Base-by-base conservation (phyloP, 2,888 invertebrate genomes). In the Drosophila histrio region DNA sequence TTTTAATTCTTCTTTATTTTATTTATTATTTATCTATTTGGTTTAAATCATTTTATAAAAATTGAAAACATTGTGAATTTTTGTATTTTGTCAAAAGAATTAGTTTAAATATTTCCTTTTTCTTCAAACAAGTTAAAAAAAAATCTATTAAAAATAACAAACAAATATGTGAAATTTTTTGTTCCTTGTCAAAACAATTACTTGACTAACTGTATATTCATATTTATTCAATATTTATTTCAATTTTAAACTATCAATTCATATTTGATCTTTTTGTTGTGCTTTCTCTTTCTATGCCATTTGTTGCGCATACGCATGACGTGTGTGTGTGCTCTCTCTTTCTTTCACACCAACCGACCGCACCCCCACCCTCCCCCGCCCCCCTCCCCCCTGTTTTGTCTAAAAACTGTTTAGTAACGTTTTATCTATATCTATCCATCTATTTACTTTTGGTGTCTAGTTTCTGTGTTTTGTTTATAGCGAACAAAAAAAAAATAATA, bases 401-500 rank as follows among this genome's bases (percentile, higher is more conserved):
- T 36, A 6, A 44, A 44, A 41, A 41, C 3, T 26, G 44, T 26
- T 44, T n/a, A 26, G 44, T 44, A 44, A 44, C 26, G 17, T 30
- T 46, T 44, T 26, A 38, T 38, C 38, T 41, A 22, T 21, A 9
- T 30, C 5, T 7, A 1, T 17, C n/a, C n/a, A 24, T 30, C 13
- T 53, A 21, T 11, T 19, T 39, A 39, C 34, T 11, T 17, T n/a
- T 39, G 30, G 30, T 53, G 46, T 22, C 11, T 19, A n/a, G 39
- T 41, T 41, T 22, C 13, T 11, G 19, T 28, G 39, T 53, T 34
- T 39, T 30, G 39, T 50, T 50, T 50, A 46, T 46, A 57, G 56
- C 38, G 22, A 36, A 49, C 9, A 39, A 19, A 26, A 19, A 21
- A 34, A 46, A 7, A 21, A 30, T 21, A 8, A 21, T 32, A 47